Evolutionary conservation across 2,113 vertebrate genomes (phyloP).

Genomic region (Coptodon rendalli): DNA sequence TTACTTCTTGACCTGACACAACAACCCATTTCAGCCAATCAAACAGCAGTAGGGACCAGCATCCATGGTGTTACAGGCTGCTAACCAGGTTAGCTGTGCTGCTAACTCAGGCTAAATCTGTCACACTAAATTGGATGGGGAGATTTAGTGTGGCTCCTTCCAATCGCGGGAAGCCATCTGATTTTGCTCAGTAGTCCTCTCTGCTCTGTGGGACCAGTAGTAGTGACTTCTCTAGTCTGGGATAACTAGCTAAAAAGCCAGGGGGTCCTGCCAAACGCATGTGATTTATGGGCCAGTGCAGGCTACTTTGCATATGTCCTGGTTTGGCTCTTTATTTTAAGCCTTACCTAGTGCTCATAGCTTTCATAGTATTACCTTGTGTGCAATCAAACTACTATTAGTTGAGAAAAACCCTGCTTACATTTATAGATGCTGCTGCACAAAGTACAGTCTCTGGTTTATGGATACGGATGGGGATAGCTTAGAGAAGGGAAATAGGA

Average conservation of each 20-base stretch:
- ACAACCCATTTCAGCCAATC: slow-evolving; percentile 23
- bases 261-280: slow-evolving; percentile 28
- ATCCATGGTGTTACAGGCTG: neutral
- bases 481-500: neutral
- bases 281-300: slow-evolving; percentile 82
- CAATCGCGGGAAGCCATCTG: slow-evolving; percentile 21
- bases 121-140: slow-evolving; percentile 37
- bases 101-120: neutral
- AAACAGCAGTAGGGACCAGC: slow-evolving; percentile 28
- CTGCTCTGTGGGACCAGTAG: neutral
- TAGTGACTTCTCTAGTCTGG: neutral
- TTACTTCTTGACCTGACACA: slow-evolving; percentile 54
- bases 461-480: neutral
- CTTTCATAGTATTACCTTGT: slow-evolving; percentile 75
- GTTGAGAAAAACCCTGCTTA: slow-evolving; percentile 82
- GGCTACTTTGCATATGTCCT: slow-evolving; percentile 81
- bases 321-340: slow-evolving; percentile 70
- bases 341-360: slow-evolving; percentile 52
- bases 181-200: slow-evolving; percentile 4
- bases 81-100: slow-evolving; percentile 41
- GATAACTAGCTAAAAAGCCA: slow-evolving; percentile 3
- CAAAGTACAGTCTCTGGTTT: slow-evolving; percentile 49
- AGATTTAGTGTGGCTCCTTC: slow-evolving; percentile 37
- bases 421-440: slow-evolving; percentile 74
- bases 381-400: slow-evolving; percentile 67